Evolutionary conservation across 2,113 vertebrate species (phyloP), one percentile per base, ranked within the genome.

Genomic region (Dolichallabes microphthalmus): DNA sequence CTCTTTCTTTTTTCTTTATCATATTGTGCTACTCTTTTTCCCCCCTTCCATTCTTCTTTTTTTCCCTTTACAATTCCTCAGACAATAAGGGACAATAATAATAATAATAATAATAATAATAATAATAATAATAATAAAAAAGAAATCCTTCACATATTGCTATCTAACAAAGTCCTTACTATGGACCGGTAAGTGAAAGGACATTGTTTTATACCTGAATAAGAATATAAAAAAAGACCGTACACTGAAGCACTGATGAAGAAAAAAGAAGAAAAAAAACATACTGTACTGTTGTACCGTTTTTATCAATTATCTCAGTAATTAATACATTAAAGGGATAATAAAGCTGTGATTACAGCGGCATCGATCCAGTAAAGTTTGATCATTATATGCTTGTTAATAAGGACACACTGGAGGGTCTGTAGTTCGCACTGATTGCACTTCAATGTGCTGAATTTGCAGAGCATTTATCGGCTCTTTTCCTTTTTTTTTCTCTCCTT

Each of bases 371-470:
- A 85, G 91, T 91, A 90, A 86, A 92, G 88, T 87, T 90, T 83
- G 89, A 92, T 92, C 91, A 89, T 87, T 88, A 88, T 93, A 92
- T 90, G 87, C 86, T 87, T 91, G 91, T 90, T 93, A 93, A 92
- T 92, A 93, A 91, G 90, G 92, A 92, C 89, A 88, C 87, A 90
- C 91, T 92, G 80, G 53, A 83, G 80, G 73, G 83, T 39, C 93
- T 92, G 89, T 89, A 91, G 91, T 93, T 91, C 45, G 90, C 93
- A 82, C 91, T 93, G 92, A 93, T 93, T 93, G 92, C 91, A 90
- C 92, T 94, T 93, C 91, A 93, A 88, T 93, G 91, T 94, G 94
- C 94, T 94, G 94, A 94, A 89, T 90, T 89, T 52, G 92, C 93
- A 89, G 88, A 87, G 93, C 90, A 89, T 86, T 45, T 82, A 91